A percentile compares a stretch with the other conserved stretches of the same genome.
phyloP scores from a whole-genome alignment of 2,113 vertebrate genomes.

The Lipophrys pholis region DNA sequence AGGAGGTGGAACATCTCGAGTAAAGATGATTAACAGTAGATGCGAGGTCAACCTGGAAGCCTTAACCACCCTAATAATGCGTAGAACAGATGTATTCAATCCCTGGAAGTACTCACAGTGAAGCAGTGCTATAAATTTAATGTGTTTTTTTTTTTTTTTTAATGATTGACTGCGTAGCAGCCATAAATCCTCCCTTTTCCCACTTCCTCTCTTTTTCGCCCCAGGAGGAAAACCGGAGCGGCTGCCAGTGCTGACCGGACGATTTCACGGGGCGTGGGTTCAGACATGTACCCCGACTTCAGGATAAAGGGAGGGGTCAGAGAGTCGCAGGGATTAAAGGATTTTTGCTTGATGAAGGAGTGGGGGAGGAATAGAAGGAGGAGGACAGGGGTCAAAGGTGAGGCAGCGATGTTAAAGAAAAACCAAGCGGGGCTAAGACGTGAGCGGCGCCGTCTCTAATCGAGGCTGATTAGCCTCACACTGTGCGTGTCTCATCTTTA shows the following conservation, averaged over 20 bases:
- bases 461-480: conserved; percentile 64
- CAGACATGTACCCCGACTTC: conserved; percentile 68
- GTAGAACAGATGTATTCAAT: too few species aligned
- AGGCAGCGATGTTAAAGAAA: conserved; percentile 59
- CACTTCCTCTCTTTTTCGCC: neutral
- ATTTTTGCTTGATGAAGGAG: conserved; percentile 51
- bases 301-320: conserved; percentile 71
- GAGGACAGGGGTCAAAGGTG: conserved; percentile 67
- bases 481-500: conserved; percentile 62
- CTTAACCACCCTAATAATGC: conserved; percentile 5
- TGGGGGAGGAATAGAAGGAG: conserved; percentile 45
- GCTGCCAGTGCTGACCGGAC: conserved; percentile 30
- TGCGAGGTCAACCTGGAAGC: conserved; percentile 48
- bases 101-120: neutral
- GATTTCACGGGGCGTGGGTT: conserved; percentile 69
- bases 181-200: neutral
- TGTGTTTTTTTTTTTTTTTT: neutral
- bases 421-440: conserved; percentile 51
- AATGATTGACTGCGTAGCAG: conserved; percentile 4
- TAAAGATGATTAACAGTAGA: conserved; percentile 63
- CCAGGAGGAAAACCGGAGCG: conserved; percentile 7
- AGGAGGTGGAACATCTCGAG: conserved; percentile 24
- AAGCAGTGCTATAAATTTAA: conserved; percentile 4
- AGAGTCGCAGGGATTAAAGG: conserved; percentile 73
- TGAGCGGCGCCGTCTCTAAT: conserved; percentile 61